A percentile compares a stretch with the other conserved stretches of the same genome.
phyloP scores from a whole-genome alignment of 1,140 invertebrate species.

The Sycophaga agraensis region DNA sequence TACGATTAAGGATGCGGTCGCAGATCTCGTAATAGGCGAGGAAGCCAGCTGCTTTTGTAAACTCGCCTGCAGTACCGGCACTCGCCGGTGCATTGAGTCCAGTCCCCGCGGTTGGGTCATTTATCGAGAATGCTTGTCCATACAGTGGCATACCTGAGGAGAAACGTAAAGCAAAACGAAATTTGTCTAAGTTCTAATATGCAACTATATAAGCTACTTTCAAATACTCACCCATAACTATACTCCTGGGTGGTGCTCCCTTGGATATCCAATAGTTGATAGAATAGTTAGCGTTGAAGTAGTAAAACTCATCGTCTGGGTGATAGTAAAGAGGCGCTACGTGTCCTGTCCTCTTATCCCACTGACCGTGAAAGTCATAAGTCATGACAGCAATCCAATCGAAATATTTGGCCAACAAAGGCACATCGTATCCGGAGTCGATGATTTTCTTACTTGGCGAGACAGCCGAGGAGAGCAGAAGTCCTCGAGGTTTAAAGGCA shows the following conservation, averaged over 20 bases:
- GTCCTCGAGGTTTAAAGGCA: slow-evolving; percentile 71
- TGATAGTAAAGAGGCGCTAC: slow-evolving; percentile 80
- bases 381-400: slow-evolving; percentile 87
- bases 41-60: slow-evolving; percentile 81
- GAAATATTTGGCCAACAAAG: slow-evolving; percentile 69
- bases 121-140: slow-evolving; percentile 79
- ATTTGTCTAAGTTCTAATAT: neutral
- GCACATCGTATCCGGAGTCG: slow-evolving; percentile 81
- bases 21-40: slow-evolving; percentile 91
- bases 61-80: slow-evolving; percentile 76
- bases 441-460: slow-evolving; percentile 87
- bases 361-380: slow-evolving; percentile 85
- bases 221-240: slow-evolving; percentile 70
- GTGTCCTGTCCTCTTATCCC: slow-evolving; percentile 83
- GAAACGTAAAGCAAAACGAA: neutral
- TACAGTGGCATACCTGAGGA: slow-evolving; percentile 75
- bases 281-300: slow-evolving; percentile 72
- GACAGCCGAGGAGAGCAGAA: slow-evolving; percentile 80
- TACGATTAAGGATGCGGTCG: slow-evolving; percentile 70
- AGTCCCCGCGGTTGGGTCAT: slow-evolving; percentile 51
- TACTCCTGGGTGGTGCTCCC: slow-evolving; percentile 75
- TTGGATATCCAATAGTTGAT: slow-evolving; percentile 86
- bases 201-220: neutral
- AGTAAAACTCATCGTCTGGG: slow-evolving; percentile 60
- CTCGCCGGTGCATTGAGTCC: slow-evolving; percentile 75